Evolutionary conservation across 2,113 vertebrate genomes (phyloP), one percentile per base, ranked within the genome.

Genomic region (Calidris pygmaea): DNA sequence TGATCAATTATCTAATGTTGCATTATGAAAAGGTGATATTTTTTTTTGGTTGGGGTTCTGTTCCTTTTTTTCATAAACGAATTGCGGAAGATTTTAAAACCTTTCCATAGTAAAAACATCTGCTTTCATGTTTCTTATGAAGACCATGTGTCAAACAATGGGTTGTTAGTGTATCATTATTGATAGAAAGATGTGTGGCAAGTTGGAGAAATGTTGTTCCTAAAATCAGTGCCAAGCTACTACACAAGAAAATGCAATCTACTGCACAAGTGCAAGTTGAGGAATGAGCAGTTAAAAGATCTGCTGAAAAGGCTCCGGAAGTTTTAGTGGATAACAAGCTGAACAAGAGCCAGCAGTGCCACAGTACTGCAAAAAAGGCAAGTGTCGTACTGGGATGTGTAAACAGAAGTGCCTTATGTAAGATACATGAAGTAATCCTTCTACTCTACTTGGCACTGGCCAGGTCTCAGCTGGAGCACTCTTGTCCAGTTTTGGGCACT

Each of bases 201-300:
- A 55, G 76, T 1, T 24, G 62, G 22, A 70, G 87, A 43, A 56
- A 34, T 17, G 27, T 39, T 73, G 14, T 75, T 76, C 34, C 45
- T 37, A 6, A n/a, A 29, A 50, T 10, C 50, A 45, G 52, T 26
- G 81, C 87, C 58, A 71, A 34, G 55, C 27, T 30, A 18, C n/a
- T 0, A 0, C 76, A 3, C 0, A 0, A 55, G 67, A 1, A 14
- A 35, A 75, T 52, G 21, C 60, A 10, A 7, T 35, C 26, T 39
- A 1, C 26, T 39, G 77, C 55, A 35, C 47, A 8, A 63, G 65
- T 0, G 1, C 53, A 48, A 15, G 43, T 6, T 45, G 79, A 86
- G 76, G 22, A 62, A 14, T 2, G 41, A 55, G 59, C 1, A 5
- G 63, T 47, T 18, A 55, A 27, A 41, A 26, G 52, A 43, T 43